phyloP scores from a whole-genome alignment of 2,113 vertebrate species.

The Pseudorasbora parva region DNA sequence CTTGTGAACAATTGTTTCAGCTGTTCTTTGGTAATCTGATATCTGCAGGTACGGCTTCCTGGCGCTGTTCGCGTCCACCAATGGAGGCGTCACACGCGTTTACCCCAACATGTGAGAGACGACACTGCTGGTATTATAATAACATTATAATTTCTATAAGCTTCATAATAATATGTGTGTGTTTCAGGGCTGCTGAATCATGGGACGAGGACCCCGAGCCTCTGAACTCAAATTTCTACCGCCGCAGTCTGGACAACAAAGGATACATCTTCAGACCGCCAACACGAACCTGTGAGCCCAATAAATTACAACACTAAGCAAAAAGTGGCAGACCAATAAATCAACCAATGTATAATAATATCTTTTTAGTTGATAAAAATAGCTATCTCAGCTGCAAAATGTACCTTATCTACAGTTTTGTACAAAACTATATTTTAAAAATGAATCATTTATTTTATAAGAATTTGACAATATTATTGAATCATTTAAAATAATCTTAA shows the following conservation, averaged over 20 bases:
- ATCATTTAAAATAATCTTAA: too few relatives aligned
- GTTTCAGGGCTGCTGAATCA: conserved; percentile 86
- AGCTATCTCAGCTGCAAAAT: neutral
- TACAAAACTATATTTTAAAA: neutral
- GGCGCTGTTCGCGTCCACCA: conserved; percentile 94
- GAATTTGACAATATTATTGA: too few relatives aligned
- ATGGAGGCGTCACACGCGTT: conserved; percentile 92
- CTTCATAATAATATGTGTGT: neutral
- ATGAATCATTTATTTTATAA: too few relatives aligned
- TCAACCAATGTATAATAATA: too few relatives aligned
- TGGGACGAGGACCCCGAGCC: conserved; percentile 96
- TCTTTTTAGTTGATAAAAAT: too few relatives aligned
- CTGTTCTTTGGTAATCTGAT: neutral
- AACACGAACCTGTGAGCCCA: conserved; percentile 81
- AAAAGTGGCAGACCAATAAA: too few relatives aligned
- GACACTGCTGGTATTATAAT: neutral
- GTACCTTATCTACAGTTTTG: neutral
- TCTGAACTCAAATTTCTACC: conserved; percentile 93
- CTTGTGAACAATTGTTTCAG: neutral
- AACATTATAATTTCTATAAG: too few relatives aligned
- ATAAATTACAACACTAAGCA: neutral
- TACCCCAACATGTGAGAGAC: conserved; percentile 93
- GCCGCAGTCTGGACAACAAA: conserved; percentile 92
- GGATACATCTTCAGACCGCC: conserved; percentile 94
- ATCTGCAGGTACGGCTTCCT: conserved; percentile 90